Evolutionary conservation across 2,888 invertebrate species (phyloP).

Genomic region (Liodrosophila aerea): DNA sequence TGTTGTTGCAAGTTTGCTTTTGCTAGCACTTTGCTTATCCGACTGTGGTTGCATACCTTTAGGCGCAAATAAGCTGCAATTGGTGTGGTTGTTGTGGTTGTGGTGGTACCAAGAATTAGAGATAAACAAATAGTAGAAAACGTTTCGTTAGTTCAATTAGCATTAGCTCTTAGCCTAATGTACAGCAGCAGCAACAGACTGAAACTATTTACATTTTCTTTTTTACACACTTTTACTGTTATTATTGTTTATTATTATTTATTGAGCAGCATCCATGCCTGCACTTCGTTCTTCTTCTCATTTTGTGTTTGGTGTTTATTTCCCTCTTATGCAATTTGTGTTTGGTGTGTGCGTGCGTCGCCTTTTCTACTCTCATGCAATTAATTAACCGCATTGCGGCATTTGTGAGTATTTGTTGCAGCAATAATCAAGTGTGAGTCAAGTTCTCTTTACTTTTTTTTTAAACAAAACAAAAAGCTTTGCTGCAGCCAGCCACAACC

Average conservation of each 20-base stretch:
- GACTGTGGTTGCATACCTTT: conserved; percentile 83
- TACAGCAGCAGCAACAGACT: conserved; percentile 39
- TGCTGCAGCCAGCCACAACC: no score
- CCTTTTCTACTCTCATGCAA: no score
- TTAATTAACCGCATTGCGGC: no score
- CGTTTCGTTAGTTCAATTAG: conserved; percentile 26
- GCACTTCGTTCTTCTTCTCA: no score
- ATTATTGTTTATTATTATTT: conserved; percentile 11
- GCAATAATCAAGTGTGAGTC: no score
- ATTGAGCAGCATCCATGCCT: conserved; percentile 30
- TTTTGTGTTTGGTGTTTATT: no score
- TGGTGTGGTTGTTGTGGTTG: conserved; percentile 43
- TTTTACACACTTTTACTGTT: no score
- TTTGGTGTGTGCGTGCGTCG: no score
- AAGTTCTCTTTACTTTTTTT: background rate
- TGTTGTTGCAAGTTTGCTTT: conserved; percentile 78
- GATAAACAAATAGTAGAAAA: conserved; percentile 46
- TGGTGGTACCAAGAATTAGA: conserved; percentile 60
- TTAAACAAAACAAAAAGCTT: no score
- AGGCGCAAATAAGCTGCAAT: conserved; percentile 79
- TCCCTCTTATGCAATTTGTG: no score
- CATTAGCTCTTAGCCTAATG: conserved; percentile 8
- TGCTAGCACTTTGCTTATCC: conserved; percentile 79
- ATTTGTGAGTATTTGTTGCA: no score
- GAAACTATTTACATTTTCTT: no score